A percentile compares a stretch with the other conserved stretches of the same genome.
Conservation (phyloP, 2,888 invertebrate species). For the Hymenopus coronatus region DNA sequence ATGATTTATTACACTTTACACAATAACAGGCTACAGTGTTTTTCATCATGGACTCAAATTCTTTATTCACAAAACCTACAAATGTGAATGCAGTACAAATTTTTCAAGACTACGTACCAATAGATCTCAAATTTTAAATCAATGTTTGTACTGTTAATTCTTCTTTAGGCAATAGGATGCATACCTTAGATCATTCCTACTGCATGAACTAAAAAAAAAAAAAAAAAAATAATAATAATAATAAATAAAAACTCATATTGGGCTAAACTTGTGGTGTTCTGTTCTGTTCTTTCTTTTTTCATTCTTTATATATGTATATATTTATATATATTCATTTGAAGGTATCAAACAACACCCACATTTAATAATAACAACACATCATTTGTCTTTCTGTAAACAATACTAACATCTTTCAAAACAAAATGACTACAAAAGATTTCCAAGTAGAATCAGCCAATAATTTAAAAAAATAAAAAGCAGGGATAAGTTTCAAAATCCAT, state of each 20-base stretch:
- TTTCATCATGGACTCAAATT: not conserved
- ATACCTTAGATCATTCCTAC: not conserved
- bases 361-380: not conserved
- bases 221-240: too few relatives aligned
- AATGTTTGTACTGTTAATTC: constrained; percentile 24
- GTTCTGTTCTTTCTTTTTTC: not conserved
- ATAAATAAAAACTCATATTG: not conserved
- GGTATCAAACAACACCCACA: not conserved
- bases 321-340: not conserved
- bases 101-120: constrained; percentile 28
- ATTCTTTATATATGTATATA: not conserved
- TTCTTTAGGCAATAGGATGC: not conserved
- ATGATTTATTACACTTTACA: constrained; percentile 18
- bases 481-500: not conserved
- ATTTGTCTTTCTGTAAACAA: not conserved
- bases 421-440: not conserved
- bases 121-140: constrained; percentile 20
- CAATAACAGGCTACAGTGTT: constrained; percentile 9
- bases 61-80: not conserved
- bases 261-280: not conserved
- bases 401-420: not conserved
- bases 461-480: not conserved
- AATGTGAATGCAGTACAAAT: constrained; percentile 27
- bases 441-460: constrained; percentile 1
- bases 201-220: not conserved